Evolutionary conservation across 2,113 vertebrate genomes (phyloP).

Genomic region (Uropsilus gracilis): DNA sequence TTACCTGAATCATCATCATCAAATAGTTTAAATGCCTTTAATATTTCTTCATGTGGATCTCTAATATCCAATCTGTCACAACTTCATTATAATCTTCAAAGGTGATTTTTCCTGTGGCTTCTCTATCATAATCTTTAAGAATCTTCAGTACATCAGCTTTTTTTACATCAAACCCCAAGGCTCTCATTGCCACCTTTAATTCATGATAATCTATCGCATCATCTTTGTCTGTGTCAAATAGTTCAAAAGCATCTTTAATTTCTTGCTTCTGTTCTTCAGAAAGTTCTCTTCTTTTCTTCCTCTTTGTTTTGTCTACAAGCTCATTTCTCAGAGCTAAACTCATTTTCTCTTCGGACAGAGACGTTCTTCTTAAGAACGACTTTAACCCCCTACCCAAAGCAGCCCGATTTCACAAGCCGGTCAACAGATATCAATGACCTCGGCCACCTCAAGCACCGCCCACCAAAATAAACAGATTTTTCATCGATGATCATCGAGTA

Average conservation of each 20-base stretch:
- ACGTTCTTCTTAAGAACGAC: constrained; percentile 1
- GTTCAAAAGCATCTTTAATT: constrained; percentile 97
- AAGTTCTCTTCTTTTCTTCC: constrained; percentile 94
- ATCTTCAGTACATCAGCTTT: constrained; percentile 97
- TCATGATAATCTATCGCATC: constrained; percentile 97
- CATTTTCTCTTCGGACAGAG: constrained; percentile 75
- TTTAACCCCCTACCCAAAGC: neutral
- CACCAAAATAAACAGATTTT: too few species aligned
- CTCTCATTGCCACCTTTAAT: constrained; percentile 99
- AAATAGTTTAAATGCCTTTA: constrained; percentile 97
- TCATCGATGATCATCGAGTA: too few species aligned
- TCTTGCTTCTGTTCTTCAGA: constrained; percentile 97
- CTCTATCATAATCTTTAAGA: constrained; percentile 96
- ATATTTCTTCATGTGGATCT: constrained; percentile 96
- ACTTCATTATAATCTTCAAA: constrained; percentile 98
- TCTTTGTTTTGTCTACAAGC: constrained; percentile 91
- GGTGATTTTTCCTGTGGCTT: constrained; percentile 95
- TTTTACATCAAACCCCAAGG: constrained; percentile 98
- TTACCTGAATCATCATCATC: constrained; percentile 98
- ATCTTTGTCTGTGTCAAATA: constrained; percentile 98
- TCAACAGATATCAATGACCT: constrained; percentile 31
- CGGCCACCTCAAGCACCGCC: constrained; percentile 25
- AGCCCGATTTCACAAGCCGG: neutral
- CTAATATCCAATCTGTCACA: constrained; percentile 95
- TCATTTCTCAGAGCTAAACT: constrained; percentile 89